Evolutionary conservation across 2,797 vertebrate genomes (phyloP).

Genomic region (Cuniculus paca): DNA sequence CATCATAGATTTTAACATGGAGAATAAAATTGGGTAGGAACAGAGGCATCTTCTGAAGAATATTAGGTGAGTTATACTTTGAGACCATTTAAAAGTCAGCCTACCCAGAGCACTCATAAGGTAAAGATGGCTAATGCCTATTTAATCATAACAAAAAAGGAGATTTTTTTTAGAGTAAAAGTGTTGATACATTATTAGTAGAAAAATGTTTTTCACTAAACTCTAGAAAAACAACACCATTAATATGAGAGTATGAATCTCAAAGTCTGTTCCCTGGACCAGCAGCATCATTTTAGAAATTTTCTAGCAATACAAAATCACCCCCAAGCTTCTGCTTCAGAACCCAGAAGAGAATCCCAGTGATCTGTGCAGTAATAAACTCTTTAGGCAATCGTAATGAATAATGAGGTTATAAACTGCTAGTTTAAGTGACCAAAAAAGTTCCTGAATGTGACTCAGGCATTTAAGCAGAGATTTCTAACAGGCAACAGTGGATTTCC

Average conservation of each 20-base stretch:
- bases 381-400: not conserved
- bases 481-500: not conserved
- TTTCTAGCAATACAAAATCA: not conserved
- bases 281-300: not conserved
- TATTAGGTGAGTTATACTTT: not conserved
- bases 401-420: not conserved
- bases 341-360: not conserved
- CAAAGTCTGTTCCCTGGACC: not conserved
- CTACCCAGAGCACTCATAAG: not conserved
- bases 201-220: not conserved
- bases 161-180: not conserved
- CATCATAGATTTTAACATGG: not conserved
- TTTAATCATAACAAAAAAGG: not conserved
- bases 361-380: not conserved
- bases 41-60: not conserved
- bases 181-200: not conserved
- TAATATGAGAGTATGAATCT: not conserved
- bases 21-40: not conserved
- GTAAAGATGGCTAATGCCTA: not conserved
- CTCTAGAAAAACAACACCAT: not conserved
- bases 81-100: not conserved
- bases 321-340: not conserved
- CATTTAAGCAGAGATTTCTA: not conserved
- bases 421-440: not conserved
- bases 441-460: not conserved